Conservation (phyloP, 92 coral and sea anemone species). For the Phenganax subtilis region DNA sequence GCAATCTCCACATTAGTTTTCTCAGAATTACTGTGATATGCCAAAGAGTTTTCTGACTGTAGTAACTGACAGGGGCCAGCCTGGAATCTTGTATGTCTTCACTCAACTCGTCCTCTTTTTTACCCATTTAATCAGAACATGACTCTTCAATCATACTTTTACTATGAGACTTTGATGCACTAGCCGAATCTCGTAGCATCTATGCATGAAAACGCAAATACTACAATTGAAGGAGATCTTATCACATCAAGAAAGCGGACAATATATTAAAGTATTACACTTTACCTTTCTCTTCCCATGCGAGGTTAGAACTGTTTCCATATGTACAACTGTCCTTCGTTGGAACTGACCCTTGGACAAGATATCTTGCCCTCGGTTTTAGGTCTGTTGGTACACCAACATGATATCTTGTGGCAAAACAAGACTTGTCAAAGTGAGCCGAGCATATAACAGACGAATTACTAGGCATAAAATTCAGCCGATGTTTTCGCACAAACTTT, state of each 20-base stretch:
- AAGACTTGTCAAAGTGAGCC: constrained; percentile 21
- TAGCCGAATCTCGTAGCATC: too few relatives aligned
- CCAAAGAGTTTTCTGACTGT: too few relatives aligned
- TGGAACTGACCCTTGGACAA: constrained; percentile 27
- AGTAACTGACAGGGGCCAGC: too few relatives aligned
- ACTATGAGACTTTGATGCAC: too few relatives aligned
- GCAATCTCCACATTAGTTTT: too few relatives aligned
- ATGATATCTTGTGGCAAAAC: constrained; percentile 19
- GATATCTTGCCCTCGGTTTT: constrained; percentile 11
- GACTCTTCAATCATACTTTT: too few relatives aligned
- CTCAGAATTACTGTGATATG: too few relatives aligned
- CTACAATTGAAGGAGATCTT: too few relatives aligned
- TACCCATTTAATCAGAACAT: too few relatives aligned
- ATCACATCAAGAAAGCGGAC: neutral
- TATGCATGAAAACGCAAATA: too few relatives aligned
- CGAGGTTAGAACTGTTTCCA: constrained; percentile 19
- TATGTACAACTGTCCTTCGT: constrained; percentile 31
- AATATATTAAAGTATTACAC: neutral
- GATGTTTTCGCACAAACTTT: constrained; percentile 15
- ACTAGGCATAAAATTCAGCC: neutral
- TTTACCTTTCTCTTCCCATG: constrained; percentile 32
- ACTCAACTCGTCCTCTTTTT: too few relatives aligned
- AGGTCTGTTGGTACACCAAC: constrained; percentile 16
- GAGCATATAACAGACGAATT: constrained; percentile 25
- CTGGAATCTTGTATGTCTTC: too few relatives aligned